A percentile compares a stretch with the other conserved stretches of the same genome.
Conservation (phyloP, 2,888 invertebrate genomes). For the Apamea crenata region DNA sequence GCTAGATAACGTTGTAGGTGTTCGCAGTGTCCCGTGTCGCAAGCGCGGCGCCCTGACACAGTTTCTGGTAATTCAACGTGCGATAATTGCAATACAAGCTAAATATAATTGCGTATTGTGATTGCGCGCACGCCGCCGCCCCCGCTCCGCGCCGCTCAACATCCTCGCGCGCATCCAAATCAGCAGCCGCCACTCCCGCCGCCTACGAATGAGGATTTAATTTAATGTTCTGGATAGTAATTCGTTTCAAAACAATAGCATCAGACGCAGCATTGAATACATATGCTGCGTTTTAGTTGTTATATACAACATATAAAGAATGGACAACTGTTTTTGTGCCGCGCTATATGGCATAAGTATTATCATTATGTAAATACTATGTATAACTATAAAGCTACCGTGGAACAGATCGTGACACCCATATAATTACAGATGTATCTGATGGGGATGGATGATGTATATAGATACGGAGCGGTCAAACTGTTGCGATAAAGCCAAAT, state of each 20-base stretch:
- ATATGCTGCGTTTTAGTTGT: slow-evolving; percentile 59
- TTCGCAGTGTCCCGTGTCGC: slow-evolving; percentile 55
- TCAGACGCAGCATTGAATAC: slow-evolving; percentile 67
- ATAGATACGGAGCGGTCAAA: slow-evolving; percentile 13
- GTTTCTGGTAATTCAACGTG: slow-evolving; percentile 81
- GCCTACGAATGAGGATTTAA: slow-evolving; percentile 86
- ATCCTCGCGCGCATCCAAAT: slow-evolving; percentile 85
- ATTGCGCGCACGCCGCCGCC: slow-evolving; percentile 76
- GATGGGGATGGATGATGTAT: slow-evolving; percentile 41
- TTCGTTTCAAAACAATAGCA: slow-evolving; percentile 79
- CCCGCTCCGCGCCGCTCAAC: slow-evolving; percentile 75
- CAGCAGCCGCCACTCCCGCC: slow-evolving; percentile 77
- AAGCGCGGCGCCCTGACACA: slow-evolving; percentile 76
- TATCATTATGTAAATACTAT: slow-evolving; percentile 57
- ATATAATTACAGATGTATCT: slow-evolving; percentile 41
- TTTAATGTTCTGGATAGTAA: slow-evolving; percentile 80
- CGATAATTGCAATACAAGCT: slow-evolving; percentile 82
- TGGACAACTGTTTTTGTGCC: slow-evolving; percentile 51
- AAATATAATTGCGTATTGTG: slow-evolving; percentile 86
- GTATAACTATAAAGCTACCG: slow-evolving; percentile 48
- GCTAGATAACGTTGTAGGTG: slow-evolving; percentile 68
- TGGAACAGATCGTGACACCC: slow-evolving; percentile 35
- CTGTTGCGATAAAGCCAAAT: slow-evolving; percentile 22
- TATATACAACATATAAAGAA: slow-evolving; percentile 54
- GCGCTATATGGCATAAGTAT: slow-evolving; percentile 27